A percentile compares a stretch with the other conserved stretches of the same genome.
These are phyloP conservation scores for Agrilus mali DNA, from an alignment of 2,888 invertebrate species.

Conservation along the genomic window DNA sequence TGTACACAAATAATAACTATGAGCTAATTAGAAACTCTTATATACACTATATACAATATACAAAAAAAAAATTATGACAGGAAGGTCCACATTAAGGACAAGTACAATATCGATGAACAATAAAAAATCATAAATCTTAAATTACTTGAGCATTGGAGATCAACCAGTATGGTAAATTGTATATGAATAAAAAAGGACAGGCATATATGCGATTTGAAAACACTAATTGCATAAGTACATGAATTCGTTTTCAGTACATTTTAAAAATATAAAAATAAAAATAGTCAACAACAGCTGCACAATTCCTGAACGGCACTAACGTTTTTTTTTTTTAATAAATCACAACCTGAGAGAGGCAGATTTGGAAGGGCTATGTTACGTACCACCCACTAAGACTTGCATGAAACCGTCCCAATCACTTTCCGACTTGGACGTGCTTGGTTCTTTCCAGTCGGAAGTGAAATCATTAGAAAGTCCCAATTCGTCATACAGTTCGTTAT, in stretches of 20 bases:
- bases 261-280: constrained; percentile 25
- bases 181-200: too few species aligned
- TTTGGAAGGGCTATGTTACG: constrained; percentile 36
- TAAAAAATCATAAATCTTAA: constrained; percentile 16
- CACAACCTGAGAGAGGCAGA: constrained; percentile 32
- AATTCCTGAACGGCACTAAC: constrained; percentile 27
- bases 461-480: constrained; percentile 51
- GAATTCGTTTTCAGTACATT: constrained; percentile 10
- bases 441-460: constrained; percentile 51
- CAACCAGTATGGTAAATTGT: constrained; percentile 17
- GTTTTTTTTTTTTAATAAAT: constrained; percentile 26
- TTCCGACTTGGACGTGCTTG: constrained; percentile 27
- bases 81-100: constrained; percentile 28
- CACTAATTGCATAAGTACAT: constrained; percentile 5
- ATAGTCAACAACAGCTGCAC: constrained; percentile 31
- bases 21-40: constrained; percentile 30
- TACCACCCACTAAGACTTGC: constrained; percentile 56
- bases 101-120: constrained; percentile 20
- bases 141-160: constrained; percentile 31
- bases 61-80: constrained; percentile 28
- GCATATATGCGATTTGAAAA: too few species aligned
- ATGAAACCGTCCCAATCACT: constrained; percentile 50
- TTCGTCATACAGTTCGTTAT: constrained; percentile 67
- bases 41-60: constrained; percentile 31
- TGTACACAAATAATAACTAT: constrained; percentile 14